Evolutionary conservation across 2,797 vertebrate genomes (phyloP), one percentile per base, ranked within the genome.

Genomic region (Gastrophryne carolinensis): DNA sequence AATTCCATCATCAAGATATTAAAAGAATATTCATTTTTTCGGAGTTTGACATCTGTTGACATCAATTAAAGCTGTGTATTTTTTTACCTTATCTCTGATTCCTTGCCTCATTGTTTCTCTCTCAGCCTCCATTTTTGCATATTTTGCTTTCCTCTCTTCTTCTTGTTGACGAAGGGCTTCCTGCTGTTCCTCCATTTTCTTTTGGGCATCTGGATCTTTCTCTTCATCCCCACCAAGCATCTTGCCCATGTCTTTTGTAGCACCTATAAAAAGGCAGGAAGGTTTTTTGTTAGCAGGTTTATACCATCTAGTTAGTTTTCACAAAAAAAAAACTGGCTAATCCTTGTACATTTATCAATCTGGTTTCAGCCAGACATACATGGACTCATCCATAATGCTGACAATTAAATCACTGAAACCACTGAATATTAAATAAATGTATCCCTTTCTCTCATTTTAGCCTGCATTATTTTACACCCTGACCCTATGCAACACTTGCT

Each of bases 241-340:
- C 88, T 99, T 99, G 1, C 96, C 98, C 98, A 99, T 98, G 89
- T 99, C 98, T 89, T 99, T 99, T 86, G 96, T 99, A 84, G 98
- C 98, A 80, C 98, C 98, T 99, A 86, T 11, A 70, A 19, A 19
- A 73, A 58, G 9, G 11, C 24, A 19, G 6, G 9, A 47, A 21
- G 4, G 12, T 23, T 57, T 44, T n/a, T n/a, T n/a, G n/a, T n/a
- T n/a, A n/a, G n/a, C n/a, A n/a, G n/a, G n/a, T n/a, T n/a, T n/a
- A n/a, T n/a, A n/a, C n/a, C n/a, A n/a, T n/a, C n/a, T n/a, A n/a
- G n/a, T n/a, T n/a, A n/a, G n/a, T n/a, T n/a, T n/a, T n/a, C n/a
- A n/a, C n/a, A n/a, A n/a, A n/a, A n/a, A n/a, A n/a, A n/a, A n/a
- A n/a, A n/a, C n/a, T n/a, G n/a, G n/a, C n/a, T n/a, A n/a, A n/a